Percentiles rank a stretch among this genome's conserved stretches.
Conservation (phyloP, 2,888 invertebrate species). For the Pristionchus entomophagus region DNA sequence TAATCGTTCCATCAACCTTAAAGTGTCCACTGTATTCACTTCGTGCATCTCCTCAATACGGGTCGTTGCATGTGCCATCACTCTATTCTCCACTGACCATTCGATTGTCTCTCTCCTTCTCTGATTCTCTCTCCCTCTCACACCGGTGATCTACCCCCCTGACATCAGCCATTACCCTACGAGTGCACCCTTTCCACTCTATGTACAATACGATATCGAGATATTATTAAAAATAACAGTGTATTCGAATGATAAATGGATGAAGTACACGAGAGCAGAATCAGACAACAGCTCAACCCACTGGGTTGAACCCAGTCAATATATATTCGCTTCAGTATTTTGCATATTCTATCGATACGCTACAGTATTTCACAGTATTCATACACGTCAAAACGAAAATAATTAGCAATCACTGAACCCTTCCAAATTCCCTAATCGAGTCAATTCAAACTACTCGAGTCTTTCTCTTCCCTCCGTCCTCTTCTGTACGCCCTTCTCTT, state of each 20-base stretch:
- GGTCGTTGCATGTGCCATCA: background rate
- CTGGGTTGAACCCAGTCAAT: background rate
- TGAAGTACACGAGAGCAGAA: background rate
- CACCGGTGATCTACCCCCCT: slow-evolving; percentile 23
- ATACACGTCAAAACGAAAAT: no score
- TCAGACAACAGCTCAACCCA: background rate
- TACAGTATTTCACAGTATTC: no score
- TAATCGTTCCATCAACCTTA: no score
- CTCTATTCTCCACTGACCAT: no score
- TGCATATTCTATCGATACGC: background rate
- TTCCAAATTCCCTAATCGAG: no score
- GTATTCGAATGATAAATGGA: no score
- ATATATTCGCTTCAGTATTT: background rate
- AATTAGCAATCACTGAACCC: no score
- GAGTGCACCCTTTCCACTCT: background rate
- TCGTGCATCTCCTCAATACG: background rate
- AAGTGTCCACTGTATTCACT: background rate
- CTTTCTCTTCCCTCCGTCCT: no score
- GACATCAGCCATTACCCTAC: slow-evolving; percentile 17
- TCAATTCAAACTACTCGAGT: no score
- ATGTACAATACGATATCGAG: slow-evolving; percentile 30
- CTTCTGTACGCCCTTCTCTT: no score
- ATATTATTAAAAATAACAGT: background rate
- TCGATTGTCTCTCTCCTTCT: background rate
- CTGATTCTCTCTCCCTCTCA: background rate